phyloP scores from a whole-genome alignment of 1,140 invertebrate species.

The Mylabris phalerata region DNA sequence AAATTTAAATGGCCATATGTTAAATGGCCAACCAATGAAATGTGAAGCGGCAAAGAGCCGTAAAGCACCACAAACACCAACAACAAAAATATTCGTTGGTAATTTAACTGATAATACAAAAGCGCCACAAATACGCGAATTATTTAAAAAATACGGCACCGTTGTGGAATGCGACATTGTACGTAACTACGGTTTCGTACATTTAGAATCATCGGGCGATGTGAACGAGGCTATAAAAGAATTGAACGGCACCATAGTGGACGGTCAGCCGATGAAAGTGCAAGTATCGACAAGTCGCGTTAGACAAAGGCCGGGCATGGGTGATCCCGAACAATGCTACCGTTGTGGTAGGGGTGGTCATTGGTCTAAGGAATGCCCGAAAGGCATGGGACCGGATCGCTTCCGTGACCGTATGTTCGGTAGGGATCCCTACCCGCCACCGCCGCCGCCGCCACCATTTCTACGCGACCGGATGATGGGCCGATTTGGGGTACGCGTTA shows the following conservation, averaged over 20 bases:
- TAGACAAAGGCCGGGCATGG: slow-evolving; percentile 88
- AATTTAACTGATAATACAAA: slow-evolving; percentile 85
- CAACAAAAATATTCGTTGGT: slow-evolving; percentile 85
- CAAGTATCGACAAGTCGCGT: slow-evolving; percentile 87
- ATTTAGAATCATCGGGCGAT: slow-evolving; percentile 74
- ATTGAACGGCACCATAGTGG: slow-evolving; percentile 74
- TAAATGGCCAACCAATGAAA: slow-evolving; percentile 84
- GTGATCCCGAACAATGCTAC: slow-evolving; percentile 90
- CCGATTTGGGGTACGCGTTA: slow-evolving; percentile 64
- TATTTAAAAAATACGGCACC: slow-evolving; percentile 82
- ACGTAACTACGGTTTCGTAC: slow-evolving; percentile 86
- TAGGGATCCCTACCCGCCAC: slow-evolving; percentile 74
- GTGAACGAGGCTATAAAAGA: slow-evolving; percentile 82
- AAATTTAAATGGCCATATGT: slow-evolving; percentile 79
- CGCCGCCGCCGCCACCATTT: slow-evolving; percentile 78
- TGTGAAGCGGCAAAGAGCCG: slow-evolving; percentile 85
- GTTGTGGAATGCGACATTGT: slow-evolving; percentile 89
- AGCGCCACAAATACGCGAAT: slow-evolving; percentile 74
- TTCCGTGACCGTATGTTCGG: slow-evolving; percentile 77
- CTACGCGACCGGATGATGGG: slow-evolving; percentile 79
- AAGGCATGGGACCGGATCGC: slow-evolving; percentile 67
- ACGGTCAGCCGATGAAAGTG: slow-evolving; percentile 82
- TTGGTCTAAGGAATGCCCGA: slow-evolving; percentile 90
- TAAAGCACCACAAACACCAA: slow-evolving; percentile 74
- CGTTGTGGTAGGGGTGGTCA: slow-evolving; percentile 88